Conservation (phyloP, 2,113 vertebrate species). For the Mesembrinibis cayennensis region DNA sequence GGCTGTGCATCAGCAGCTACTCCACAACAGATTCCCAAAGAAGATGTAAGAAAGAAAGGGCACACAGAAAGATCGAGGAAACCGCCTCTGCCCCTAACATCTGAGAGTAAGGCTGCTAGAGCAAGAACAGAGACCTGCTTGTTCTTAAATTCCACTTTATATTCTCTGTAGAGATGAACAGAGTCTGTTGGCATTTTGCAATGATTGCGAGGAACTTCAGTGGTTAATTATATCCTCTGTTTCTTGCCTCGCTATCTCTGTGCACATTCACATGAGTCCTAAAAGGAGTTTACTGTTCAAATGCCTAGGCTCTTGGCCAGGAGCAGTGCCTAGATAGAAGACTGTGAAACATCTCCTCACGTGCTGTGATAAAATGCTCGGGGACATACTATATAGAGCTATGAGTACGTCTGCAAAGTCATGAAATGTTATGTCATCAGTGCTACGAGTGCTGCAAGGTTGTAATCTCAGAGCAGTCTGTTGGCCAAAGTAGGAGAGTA, state of each 20-base stretch:
- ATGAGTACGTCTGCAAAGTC: not conserved
- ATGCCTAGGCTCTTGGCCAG: constrained; percentile 31
- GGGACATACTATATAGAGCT: not conserved
- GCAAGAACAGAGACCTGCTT: not conserved
- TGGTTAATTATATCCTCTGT: constrained; percentile 51
- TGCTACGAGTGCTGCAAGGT: fast-evolving
- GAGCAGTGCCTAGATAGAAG: not conserved
- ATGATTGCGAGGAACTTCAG: not conserved
- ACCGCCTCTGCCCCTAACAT: not conserved
- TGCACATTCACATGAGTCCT: constrained; percentile 7
- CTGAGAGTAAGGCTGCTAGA: not conserved
- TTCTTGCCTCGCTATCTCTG: not conserved
- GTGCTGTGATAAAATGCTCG: not conserved
- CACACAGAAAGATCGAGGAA: not conserved
- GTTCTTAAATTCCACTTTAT: not conserved
- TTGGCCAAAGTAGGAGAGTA: not conserved
- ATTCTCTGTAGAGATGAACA: not conserved
- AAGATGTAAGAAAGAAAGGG: not conserved
- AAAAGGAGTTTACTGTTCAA: constrained; percentile 21
- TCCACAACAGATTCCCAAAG: not conserved
- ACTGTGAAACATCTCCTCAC: not conserved
- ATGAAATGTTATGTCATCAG: not conserved
- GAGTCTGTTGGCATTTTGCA: constrained; percentile 31
- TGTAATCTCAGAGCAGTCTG: not conserved
- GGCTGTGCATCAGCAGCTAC: not conserved